These are phyloP conservation scores for Dynastes tityus DNA, from an alignment of 2,888 invertebrate genomes.

Conservation along the genomic window DNA sequence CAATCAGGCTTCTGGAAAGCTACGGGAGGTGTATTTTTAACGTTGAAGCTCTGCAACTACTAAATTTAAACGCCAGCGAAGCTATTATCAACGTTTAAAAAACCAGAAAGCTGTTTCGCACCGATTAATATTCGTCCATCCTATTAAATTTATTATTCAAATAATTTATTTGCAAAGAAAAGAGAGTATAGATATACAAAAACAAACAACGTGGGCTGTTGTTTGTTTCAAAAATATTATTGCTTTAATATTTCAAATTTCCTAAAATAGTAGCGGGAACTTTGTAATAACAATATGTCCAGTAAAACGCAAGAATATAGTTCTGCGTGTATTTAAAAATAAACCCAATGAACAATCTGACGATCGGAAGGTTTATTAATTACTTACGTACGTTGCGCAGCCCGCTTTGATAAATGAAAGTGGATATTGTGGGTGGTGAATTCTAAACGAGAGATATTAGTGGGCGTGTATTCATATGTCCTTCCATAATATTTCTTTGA, in stretches of 20 bases:
- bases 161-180: no score
- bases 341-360: slow-evolving; percentile 8
- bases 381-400: not conserved
- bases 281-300: not conserved
- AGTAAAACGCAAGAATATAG: not conserved
- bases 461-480: slow-evolving; percentile 17
- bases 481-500: slow-evolving; percentile 4
- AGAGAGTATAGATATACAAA: not conserved
- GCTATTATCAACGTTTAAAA: slow-evolving; percentile 6
- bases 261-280: slow-evolving; percentile 5
- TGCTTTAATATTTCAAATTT: not conserved
- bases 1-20: no score
- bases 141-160: not conserved
- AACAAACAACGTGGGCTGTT: not conserved
- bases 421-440: slow-evolving; percentile 20
- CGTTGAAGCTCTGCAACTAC: no score
- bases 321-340: not conserved
- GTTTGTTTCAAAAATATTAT: not conserved
- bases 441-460: not conserved
- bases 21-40: no score
- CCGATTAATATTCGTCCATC: not conserved
- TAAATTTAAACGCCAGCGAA: no score
- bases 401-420: slow-evolving; percentile 22
- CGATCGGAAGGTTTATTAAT: slow-evolving; percentile 21
- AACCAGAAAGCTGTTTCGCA: not conserved